These are phyloP conservation scores for Ochotona princeps DNA, from an alignment of 2,113 vertebrate genomes.

Conservation along the genomic window DNA sequence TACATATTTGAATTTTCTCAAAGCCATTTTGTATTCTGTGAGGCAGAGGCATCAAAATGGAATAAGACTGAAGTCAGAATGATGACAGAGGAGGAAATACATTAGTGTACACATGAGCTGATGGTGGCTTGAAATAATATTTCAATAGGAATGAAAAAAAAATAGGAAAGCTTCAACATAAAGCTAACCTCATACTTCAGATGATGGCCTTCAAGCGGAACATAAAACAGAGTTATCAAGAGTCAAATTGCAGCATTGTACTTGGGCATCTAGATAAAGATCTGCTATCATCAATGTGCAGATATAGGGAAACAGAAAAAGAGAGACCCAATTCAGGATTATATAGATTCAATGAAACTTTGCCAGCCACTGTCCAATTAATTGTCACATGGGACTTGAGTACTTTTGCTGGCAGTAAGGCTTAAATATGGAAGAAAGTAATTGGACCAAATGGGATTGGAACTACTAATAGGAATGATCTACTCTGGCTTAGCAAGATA, in stretches of 20 bases:
- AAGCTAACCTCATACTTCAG: not conserved
- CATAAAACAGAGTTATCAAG: not conserved
- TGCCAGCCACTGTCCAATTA: slow-evolving; percentile 41
- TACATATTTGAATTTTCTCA: not conserved
- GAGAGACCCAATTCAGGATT: not conserved
- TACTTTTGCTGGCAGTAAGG: slow-evolving; percentile 48
- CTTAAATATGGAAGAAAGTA: slow-evolving; percentile 49
- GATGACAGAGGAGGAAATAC: not conserved
- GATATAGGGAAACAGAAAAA: not conserved
- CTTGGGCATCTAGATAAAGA: not conserved
- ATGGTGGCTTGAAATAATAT: not conserved
- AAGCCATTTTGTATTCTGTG: not conserved
- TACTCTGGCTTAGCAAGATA: slow-evolving; percentile 36
- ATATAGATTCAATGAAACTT: slow-evolving; percentile 34
- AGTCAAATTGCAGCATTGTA: not conserved
- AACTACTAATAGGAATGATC: slow-evolving; percentile 33
- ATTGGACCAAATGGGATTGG: slow-evolving; percentile 20
- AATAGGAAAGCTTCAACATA: not conserved
- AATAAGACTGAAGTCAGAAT: not conserved
- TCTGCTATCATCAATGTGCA: not conserved
- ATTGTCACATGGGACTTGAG: slow-evolving; percentile 44
- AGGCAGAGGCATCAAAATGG: not conserved
- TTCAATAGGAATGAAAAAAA: not conserved
- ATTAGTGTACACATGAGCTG: not conserved
- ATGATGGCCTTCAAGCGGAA: not conserved